Percentiles rank a stretch among this genome's conserved stretches.
phyloP scores from a whole-genome alignment of 2,113 vertebrate genomes.

The Fukomys damarensis region DNA sequence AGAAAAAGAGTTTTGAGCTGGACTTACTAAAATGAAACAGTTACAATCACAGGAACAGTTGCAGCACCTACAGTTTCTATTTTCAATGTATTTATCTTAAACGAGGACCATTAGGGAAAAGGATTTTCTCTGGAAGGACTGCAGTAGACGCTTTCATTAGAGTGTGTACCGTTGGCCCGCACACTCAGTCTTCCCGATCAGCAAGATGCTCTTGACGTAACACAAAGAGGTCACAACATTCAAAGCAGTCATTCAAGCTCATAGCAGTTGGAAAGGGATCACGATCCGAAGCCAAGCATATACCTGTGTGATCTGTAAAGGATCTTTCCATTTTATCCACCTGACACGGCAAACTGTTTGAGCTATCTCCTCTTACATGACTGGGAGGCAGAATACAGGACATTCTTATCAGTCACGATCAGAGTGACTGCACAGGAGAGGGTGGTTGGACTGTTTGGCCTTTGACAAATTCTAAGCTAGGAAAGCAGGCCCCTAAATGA shows the following conservation, averaged over 20 bases:
- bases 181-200: background rate
- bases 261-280: background rate
- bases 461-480: background rate
- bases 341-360: background rate
- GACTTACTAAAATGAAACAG: background rate
- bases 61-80: background rate
- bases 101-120: background rate
- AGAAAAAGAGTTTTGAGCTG: background rate
- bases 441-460: background rate
- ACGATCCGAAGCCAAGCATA: background rate
- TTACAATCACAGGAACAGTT: background rate
- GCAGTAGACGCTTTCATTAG: accelerated
- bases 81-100: background rate
- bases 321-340: background rate
- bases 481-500: background rate
- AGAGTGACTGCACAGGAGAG: background rate
- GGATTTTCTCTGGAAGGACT: background rate
- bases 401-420: background rate
- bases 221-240: background rate
- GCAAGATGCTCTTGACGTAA: background rate
- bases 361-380: background rate
- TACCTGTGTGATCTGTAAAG: background rate
- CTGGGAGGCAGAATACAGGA: background rate
- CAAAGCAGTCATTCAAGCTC: background rate
- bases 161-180: background rate